Conservation (phyloP, 2,797 vertebrate genomes). For the Loriculus beryllinus region DNA sequence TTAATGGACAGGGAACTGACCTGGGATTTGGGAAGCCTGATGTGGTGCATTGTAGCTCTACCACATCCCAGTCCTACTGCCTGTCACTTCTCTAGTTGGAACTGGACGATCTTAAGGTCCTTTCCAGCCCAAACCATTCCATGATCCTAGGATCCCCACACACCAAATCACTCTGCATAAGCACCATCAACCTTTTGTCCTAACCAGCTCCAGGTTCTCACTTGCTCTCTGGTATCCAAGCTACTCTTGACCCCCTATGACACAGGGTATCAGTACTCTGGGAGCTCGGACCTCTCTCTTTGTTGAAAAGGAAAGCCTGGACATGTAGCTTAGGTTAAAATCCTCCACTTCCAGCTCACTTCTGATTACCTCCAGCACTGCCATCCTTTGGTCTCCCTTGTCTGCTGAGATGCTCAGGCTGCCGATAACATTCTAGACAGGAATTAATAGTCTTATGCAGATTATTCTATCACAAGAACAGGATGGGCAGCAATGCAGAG, state of each 20-base stretch:
- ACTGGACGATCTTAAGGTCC: not conserved
- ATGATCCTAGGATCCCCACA: not conserved
- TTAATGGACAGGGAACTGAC: not conserved
- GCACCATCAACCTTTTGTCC: not conserved
- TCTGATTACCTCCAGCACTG: not conserved
- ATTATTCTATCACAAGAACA: not conserved
- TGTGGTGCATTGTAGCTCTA: rapidly evolving
- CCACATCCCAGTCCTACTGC: not conserved
- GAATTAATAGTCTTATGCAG: not conserved
- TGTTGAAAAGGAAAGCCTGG: not conserved
- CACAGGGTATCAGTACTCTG: not conserved
- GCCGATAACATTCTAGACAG: not conserved
- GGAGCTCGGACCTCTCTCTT: not conserved
- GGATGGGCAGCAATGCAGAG: not conserved
- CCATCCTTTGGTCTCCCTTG: not conserved
- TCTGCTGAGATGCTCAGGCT: not conserved
- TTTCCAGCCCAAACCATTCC: not conserved
- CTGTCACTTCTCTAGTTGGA: not conserved
- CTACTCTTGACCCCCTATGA: rapidly evolving
- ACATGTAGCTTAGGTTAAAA: not conserved
- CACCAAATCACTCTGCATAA: rapidly evolving
- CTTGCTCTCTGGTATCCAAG: not conserved
- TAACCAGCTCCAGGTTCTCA: not conserved
- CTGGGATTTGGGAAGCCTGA: not conserved
- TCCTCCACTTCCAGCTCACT: not conserved